Base-by-base conservation (phyloP, 2,888 invertebrate species). In the Tanytarsus gracilentus region DNA sequence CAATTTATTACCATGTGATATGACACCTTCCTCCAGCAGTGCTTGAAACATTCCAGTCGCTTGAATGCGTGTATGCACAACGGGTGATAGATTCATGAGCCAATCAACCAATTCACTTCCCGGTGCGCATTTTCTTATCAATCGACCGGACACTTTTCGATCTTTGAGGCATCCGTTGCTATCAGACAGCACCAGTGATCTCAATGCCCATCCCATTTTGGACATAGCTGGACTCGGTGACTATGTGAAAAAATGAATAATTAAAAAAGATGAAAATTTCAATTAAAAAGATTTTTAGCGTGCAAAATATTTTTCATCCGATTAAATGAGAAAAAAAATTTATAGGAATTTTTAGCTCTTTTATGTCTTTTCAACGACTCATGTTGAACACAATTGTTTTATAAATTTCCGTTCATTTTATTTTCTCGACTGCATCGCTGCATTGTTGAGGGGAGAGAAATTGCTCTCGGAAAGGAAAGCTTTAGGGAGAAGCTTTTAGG, bases 11-110 rank as follows among this genome's bases (percentile, higher is more conserved):
- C 87, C 86, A 71, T 87, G 86, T 56, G 81, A 78, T 64, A 90
- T 78, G 63, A 88, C 81, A 50, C 86, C 86, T 72, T 88, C 86
- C 70, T 89, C 89, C 39, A 89, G 75, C 59, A 89, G 73, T 1
- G 84, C 85, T 71, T 90, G 89, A 86, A 87, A 89, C 84, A 89
- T 88, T 63, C 85, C 87, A 52, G 84, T 81, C 55, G 86, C 86
- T 69, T 86, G 85, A 64, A 80, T 78, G 63, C 87, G 76, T 26
- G 77, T 78, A 67, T 84, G 82, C 11, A 83, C 81, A 64, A 77
- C 76, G 61, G 79, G 74, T 55, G 82, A 79, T 66, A 84, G 75
- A 66, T 79, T 78, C 65, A 86, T 72, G 63, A 89, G 71, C 88
- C 88, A 90, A 71, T 88, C 87, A 49, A 88, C 86, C 72, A 89